Percentiles rank a stretch among this genome's conserved stretches.
These are phyloP conservation scores for Echinops telfairi DNA, from an alignment of 2,113 vertebrate genomes.

Conservation along the genomic window DNA sequence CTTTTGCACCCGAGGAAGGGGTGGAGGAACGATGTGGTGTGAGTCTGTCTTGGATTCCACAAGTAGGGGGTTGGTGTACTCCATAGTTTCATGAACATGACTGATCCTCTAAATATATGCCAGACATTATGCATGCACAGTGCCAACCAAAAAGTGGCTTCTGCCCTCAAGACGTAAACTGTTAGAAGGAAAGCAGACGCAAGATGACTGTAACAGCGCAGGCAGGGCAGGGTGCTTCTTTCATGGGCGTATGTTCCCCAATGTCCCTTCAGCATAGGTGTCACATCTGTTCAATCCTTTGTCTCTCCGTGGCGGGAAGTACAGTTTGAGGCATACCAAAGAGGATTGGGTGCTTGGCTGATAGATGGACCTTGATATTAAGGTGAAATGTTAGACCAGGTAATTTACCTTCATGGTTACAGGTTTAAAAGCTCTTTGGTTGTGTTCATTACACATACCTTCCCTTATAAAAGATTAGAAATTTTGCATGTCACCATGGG, in stretches of 20 bases:
- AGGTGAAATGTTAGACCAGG: not conserved
- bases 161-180: not conserved
- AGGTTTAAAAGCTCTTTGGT: not conserved
- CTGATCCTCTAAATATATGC: not conserved
- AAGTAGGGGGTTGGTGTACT: not conserved
- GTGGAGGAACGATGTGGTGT: not conserved
- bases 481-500: not conserved
- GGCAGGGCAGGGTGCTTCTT: not conserved
- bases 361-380: not conserved
- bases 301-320: not conserved
- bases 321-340: not conserved
- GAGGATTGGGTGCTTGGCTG: not conserved
- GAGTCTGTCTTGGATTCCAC: not conserved
- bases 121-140: rapidly evolving
- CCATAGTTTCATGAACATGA: not conserved
- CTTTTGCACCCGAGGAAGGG: too few species aligned
- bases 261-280: not conserved
- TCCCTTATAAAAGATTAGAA: not conserved
- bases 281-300: not conserved
- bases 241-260: not conserved
- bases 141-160: not conserved
- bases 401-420: not conserved
- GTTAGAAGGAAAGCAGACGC: not conserved
- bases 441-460: not conserved
- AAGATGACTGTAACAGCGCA: not conserved